Evolutionary conservation across 2,888 invertebrate species (phyloP).

Genomic region (Steinernema scapterisci): DNA sequence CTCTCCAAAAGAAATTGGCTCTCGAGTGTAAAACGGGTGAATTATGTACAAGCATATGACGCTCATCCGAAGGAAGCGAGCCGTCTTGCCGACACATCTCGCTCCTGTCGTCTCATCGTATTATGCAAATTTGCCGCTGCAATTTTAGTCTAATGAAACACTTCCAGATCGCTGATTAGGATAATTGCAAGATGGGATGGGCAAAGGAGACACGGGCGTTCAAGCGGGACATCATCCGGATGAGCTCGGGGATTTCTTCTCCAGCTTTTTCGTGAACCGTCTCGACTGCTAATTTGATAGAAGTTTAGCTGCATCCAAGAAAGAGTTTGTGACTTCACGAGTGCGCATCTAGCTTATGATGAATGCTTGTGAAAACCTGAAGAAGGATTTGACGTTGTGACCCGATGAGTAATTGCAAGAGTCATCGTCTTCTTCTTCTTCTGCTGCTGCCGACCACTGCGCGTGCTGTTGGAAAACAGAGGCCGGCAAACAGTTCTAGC

Average conservation of each 20-base stretch:
- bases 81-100: neutral
- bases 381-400: constrained; percentile 32
- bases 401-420: constrained; percentile 29
- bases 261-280: no score
- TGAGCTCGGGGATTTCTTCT: constrained; percentile 5
- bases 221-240: constrained; percentile 2
- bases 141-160: constrained; percentile 29
- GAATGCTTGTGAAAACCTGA: constrained; percentile 28
- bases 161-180: constrained; percentile 32
- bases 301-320: no score
- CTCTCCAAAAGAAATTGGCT: neutral
- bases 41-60: constrained; percentile 28
- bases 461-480: constrained; percentile 28
- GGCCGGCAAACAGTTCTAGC: constrained; percentile 21
- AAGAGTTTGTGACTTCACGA: neutral
- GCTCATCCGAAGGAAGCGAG: neutral
- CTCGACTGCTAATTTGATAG: no score
- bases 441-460: constrained; percentile 17
- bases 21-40: neutral
- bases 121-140: constrained; percentile 22
- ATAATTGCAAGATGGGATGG: constrained; percentile 28
- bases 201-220: neutral
- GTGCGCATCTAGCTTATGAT: neutral
- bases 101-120: constrained; percentile 23
- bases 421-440: constrained; percentile 1